Evolutionary conservation across 2,888 invertebrate species (phyloP).

Genomic region (Stegophylla sp.): DNA sequence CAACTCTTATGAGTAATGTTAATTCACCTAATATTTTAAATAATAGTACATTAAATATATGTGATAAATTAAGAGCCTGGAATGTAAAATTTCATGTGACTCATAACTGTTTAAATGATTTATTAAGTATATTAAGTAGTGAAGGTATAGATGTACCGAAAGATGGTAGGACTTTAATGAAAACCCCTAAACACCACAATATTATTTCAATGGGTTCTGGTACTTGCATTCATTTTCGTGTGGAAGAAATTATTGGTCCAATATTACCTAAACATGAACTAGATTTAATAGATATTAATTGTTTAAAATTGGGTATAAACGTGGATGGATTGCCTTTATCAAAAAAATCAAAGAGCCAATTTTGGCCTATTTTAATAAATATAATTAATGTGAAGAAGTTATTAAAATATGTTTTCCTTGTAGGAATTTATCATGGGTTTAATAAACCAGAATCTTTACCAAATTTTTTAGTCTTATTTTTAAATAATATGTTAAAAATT

Average conservation of each 20-base stretch:
- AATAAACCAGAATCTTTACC: neutral
- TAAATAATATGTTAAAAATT: neutral
- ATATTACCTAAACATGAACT: neutral
- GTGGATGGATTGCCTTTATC: slow-evolving; percentile 14
- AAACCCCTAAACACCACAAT: neutral
- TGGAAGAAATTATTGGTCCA: neutral
- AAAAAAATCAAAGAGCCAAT: neutral
- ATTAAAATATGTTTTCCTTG: neutral
- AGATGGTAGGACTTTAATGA: neutral
- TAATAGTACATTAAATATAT: neutral
- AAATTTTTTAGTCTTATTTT: neutral
- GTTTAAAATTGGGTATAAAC: neutral
- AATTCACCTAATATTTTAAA: slow-evolving; percentile 3
- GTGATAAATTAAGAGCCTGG: neutral
- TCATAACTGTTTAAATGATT: neutral
- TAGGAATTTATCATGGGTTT: neutral
- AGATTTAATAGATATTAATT: neutral
- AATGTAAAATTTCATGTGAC: neutral
- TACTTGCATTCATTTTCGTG: neutral
- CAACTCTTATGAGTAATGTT: too few relatives aligned
- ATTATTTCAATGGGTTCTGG: neutral
- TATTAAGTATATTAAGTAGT: neutral
- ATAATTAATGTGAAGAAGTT: neutral
- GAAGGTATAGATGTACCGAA: neutral
- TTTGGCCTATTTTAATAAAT: neutral